Percentiles rank a stretch among this genome's conserved stretches.
Conservation (phyloP, 2,113 vertebrate species). For the Sitta europaea region DNA sequence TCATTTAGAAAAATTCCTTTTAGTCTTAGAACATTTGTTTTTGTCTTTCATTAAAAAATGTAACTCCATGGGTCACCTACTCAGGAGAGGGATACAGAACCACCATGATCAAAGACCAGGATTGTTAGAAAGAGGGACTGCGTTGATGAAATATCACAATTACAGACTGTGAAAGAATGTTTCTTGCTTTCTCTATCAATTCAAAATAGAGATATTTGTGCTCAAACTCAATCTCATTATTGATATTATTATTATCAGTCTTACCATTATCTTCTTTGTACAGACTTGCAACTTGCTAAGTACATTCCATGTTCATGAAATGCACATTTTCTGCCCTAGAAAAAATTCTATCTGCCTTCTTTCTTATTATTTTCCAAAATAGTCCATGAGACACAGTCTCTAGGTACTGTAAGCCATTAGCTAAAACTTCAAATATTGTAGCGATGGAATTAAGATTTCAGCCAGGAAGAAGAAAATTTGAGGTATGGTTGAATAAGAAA, state of each 20-base stretch:
- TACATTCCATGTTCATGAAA: neutral
- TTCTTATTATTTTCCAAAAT: neutral
- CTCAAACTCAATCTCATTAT: neutral
- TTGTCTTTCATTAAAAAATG: conserved; percentile 15
- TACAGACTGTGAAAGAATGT: neutral
- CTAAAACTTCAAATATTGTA: neutral
- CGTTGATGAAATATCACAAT: neutral
- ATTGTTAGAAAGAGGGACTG: neutral
- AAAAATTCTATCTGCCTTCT: neutral
- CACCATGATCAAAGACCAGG: neutral
- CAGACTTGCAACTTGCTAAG: neutral
- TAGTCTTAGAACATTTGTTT: neutral
- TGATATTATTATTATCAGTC: neutral
- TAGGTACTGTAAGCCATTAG: neutral
- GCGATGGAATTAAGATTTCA: conserved; percentile 20
- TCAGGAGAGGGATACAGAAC: neutral
- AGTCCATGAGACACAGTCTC: neutral
- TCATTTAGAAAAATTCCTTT: neutral
- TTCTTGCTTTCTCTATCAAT: neutral
- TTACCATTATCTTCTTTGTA: neutral
- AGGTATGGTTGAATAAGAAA: neutral
- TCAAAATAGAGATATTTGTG: neutral
- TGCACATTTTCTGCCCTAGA: neutral
- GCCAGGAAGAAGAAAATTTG: neutral
- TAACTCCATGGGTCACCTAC: neutral